A percentile compares a stretch with the other conserved stretches of the same genome.
Conservation (phyloP, 2,113 vertebrate species). For the Melierax canorus region DNA sequence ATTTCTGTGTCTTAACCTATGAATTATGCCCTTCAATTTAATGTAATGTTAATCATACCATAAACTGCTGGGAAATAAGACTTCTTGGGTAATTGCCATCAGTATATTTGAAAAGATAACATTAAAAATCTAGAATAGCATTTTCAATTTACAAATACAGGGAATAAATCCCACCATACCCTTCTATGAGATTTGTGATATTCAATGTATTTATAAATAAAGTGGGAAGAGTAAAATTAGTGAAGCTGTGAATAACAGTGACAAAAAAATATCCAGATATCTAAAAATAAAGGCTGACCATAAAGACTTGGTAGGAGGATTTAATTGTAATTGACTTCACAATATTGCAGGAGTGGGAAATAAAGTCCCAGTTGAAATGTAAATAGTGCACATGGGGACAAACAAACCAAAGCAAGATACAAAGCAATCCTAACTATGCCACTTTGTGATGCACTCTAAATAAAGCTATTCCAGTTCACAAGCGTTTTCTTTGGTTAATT, state of each 20-base stretch:
- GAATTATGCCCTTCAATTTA: not conserved
- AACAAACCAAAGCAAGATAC: not conserved
- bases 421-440: not conserved
- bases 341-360: not conserved
- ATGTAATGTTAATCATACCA: not conserved
- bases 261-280: not conserved
- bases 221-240: not conserved
- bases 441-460: not conserved
- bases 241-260: not conserved
- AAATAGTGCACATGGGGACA: not conserved
- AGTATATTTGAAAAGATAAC: not conserved
- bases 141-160: not conserved
- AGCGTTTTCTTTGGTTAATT: not conserved
- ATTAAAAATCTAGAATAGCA: not conserved
- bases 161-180: not conserved
- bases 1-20: not conserved
- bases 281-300: not conserved
- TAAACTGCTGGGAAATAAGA: not conserved
- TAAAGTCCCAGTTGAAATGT: not conserved
- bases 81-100: fast-evolving
- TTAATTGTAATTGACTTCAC: not conserved
- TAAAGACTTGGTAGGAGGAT: not conserved
- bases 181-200: not conserved
- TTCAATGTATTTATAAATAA: not conserved
- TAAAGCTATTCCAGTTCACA: not conserved